phyloP scores from a whole-genome alignment of 2,113 vertebrate genomes.

The Heterotis niloticus region DNA sequence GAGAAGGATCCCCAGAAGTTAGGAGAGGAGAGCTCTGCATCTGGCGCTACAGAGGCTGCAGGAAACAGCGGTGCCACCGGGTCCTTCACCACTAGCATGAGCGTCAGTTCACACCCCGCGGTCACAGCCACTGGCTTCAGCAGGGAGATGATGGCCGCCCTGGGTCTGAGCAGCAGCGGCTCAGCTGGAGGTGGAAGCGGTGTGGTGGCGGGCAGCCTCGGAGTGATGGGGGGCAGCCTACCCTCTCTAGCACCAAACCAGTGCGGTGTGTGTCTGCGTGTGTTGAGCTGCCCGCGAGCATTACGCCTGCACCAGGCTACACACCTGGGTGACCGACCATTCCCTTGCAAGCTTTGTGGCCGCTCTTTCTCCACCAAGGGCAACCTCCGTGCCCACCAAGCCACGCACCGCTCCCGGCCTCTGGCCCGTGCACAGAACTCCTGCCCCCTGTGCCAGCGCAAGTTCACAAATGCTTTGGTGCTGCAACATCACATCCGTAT shows the following conservation, averaged over 20 bases:
- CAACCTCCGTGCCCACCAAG: constrained; percentile 80
- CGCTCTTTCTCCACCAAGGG: constrained; percentile 85
- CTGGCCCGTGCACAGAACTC: constrained; percentile 79
- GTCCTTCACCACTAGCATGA: neutral
- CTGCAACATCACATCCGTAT: constrained; percentile 87
- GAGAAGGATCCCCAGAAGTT: constrained; percentile 65
- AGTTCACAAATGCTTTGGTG: constrained; percentile 85
- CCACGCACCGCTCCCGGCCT: constrained; percentile 80
- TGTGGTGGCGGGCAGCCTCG: constrained; percentile 35
- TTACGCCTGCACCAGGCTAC: constrained; percentile 83
- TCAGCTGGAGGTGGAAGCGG: constrained; percentile 36
- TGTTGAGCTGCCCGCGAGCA: constrained; percentile 83
- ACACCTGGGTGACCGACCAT: constrained; percentile 81
- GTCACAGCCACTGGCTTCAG: constrained; percentile 62
- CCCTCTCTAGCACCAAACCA: constrained; percentile 66
- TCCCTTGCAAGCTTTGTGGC: constrained; percentile 85
- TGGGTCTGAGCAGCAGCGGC: constrained; percentile 59
- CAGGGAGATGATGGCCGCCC: constrained; percentile 67
- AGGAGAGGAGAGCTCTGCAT: constrained; percentile 54
- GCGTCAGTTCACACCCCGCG: constrained; percentile 43
- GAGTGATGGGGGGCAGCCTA: constrained; percentile 36
- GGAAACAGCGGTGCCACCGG: neutral
- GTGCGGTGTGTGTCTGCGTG: constrained; percentile 80
- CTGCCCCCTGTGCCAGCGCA: constrained; percentile 86
- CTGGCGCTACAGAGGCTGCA: constrained; percentile 40